A percentile compares a stretch with the other conserved stretches of the same genome.
These are phyloP conservation scores for Atopsyche davidsoni DNA, from an alignment of 1,140 invertebrate species.

Conservation along the genomic window DNA sequence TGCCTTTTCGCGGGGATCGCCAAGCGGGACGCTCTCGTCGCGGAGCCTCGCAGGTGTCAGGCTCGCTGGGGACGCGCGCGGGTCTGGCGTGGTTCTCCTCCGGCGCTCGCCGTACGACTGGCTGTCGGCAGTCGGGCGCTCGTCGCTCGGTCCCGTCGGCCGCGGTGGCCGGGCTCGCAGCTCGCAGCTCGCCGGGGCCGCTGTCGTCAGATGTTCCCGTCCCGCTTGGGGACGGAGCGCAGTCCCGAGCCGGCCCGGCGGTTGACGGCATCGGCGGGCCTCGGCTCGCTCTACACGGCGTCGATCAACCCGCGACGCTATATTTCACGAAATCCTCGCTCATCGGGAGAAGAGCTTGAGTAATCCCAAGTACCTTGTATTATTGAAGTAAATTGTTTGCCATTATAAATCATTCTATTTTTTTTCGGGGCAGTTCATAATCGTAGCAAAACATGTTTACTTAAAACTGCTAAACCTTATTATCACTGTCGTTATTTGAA, in stretches of 20 bases:
- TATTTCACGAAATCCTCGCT: no score
- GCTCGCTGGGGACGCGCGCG: no score
- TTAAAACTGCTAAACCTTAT: no score
- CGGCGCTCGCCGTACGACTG: conserved; percentile 44
- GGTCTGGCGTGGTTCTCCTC: conserved; percentile 30
- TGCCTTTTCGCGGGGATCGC: not conserved
- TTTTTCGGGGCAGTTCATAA: no score
- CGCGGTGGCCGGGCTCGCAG: not conserved
- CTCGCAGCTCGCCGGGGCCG: no score
- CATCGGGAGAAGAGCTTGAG: no score
- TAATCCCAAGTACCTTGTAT: no score
- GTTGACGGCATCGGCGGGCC: not conserved
- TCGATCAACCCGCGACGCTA: no score
- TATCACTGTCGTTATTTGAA: no score
- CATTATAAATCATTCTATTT: no score
- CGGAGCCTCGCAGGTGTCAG: not conserved
- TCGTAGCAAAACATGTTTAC: no score
- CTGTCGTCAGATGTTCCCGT: conserved; percentile 16
- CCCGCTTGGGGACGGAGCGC: conserved; percentile 10
- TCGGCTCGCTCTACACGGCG: not conserved
- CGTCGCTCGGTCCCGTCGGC: not conserved
- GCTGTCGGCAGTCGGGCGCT: conserved; percentile 7
- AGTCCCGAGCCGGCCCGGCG: not conserved
- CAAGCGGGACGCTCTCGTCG: not conserved
- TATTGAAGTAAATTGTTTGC: no score